These are phyloP conservation scores for Sturmia bella DNA, from an alignment of 2,888 invertebrate genomes.

Conservation along the genomic window DNA sequence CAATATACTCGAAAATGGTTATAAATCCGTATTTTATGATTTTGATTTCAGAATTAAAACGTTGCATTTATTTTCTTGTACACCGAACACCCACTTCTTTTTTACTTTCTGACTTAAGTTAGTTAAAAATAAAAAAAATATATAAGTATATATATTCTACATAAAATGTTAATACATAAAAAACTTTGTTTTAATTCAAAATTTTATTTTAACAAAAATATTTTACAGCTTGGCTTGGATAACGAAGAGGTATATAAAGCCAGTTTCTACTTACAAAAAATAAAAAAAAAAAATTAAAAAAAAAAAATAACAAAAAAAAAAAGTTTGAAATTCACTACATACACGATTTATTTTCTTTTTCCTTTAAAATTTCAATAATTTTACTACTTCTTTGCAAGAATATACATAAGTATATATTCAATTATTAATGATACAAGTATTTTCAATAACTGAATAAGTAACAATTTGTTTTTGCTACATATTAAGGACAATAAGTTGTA, in stretches of 20 bases:
- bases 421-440: slow-evolving; percentile 16
- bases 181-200: slow-evolving; percentile 62
- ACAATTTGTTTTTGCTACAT: neutral
- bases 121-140: slow-evolving; percentile 49
- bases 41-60: slow-evolving; percentile 36
- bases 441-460: slow-evolving; percentile 42
- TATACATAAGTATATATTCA: slow-evolving; percentile 38
- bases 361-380: slow-evolving; percentile 65
- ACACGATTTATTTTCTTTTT: slow-evolving; percentile 68
- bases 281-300: slow-evolving; percentile 62
- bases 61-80: slow-evolving; percentile 49
- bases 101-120: slow-evolving; percentile 26
- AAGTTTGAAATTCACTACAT: slow-evolving; percentile 66
- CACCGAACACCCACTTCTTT: slow-evolving; percentile 12
- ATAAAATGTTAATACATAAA: slow-evolving; percentile 8
- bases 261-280: slow-evolving; percentile 68
- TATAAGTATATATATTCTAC: neutral
- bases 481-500: too few relatives aligned
- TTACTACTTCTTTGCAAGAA: slow-evolving; percentile 69
- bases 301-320: too few relatives aligned
- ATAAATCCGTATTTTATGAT: slow-evolving; percentile 28
- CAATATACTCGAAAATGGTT: slow-evolving; percentile 9
- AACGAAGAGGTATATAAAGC: slow-evolving; percentile 90
- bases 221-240: slow-evolving; percentile 95
- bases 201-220: slow-evolving; percentile 72